phyloP scores from a whole-genome alignment of 2,113 vertebrate species.

The Rhabdornis inornatus region DNA sequence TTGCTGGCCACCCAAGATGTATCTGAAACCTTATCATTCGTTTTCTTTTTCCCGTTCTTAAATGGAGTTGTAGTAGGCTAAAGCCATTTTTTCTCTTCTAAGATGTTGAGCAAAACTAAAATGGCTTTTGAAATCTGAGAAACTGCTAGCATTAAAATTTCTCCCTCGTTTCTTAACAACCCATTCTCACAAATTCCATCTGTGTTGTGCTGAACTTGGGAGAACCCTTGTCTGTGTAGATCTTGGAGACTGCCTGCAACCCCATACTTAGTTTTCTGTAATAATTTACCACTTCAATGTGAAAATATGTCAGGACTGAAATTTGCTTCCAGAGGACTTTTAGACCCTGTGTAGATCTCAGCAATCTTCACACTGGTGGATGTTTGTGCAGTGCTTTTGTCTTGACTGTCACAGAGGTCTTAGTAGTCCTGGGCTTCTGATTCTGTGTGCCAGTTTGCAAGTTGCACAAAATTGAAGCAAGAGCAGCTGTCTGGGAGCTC shows the following conservation, averaged over 20 bases:
- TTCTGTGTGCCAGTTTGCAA: neutral
- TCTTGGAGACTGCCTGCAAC: neutral
- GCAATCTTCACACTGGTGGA: neutral
- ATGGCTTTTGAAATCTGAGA: constrained; percentile 7
- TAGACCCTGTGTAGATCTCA: neutral
- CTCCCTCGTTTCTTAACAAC: neutral
- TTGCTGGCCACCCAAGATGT: constrained; percentile 6
- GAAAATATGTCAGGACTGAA: neutral
- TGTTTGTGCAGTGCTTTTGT: neutral
- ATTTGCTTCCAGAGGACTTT: neutral
- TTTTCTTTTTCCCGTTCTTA: neutral
- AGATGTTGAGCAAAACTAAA: neutral
- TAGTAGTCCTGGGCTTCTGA: neutral
- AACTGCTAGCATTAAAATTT: neutral
- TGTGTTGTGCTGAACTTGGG: neutral
- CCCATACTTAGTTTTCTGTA: neutral
- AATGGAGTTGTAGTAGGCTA: neutral
- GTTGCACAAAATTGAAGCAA: neutral
- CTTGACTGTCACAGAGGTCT: accelerated
- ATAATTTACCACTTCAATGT: neutral
- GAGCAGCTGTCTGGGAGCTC: neutral
- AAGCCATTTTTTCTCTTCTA: neutral
- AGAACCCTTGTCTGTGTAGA: neutral
- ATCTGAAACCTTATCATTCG: neutral
- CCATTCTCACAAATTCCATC: neutral